Evolutionary conservation across 2,888 invertebrate species (phyloP).

Genomic region (Lithosia quadra): DNA sequence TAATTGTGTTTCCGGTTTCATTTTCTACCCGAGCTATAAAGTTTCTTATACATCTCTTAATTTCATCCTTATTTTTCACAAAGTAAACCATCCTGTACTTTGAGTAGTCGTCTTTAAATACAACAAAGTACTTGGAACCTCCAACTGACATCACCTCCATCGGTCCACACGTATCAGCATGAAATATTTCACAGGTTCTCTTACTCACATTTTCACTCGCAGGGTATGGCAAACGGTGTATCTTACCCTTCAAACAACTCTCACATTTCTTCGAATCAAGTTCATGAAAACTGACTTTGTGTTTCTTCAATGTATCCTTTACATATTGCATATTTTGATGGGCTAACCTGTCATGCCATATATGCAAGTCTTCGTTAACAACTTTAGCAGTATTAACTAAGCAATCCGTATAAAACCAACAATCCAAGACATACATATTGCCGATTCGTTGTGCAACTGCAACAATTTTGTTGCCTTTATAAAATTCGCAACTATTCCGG

Average conservation of each 20-base stretch:
- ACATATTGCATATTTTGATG: slow-evolving; percentile 2
- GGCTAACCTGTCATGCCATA: background rate
- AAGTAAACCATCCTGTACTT: slow-evolving; percentile 14
- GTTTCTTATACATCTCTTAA: slow-evolving; percentile 5
- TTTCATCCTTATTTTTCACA: slow-evolving; percentile 5
- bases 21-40: slow-evolving; percentile 16
- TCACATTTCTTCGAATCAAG: slow-evolving; percentile 32
- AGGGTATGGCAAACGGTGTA: background rate
- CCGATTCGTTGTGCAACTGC: slow-evolving; percentile 19
- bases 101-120: slow-evolving; percentile 27
- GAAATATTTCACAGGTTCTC: slow-evolving; percentile 14
- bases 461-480: background rate
- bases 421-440: slow-evolving; percentile 13
- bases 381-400: too few species aligned
- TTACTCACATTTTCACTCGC: slow-evolving; percentile 6
- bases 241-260: slow-evolving; percentile 1
- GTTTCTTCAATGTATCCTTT: background rate
- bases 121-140: slow-evolving; percentile 26
- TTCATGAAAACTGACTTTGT: slow-evolving; percentile 15
- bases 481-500: too few species aligned
- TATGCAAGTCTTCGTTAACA: too few species aligned
- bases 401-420: too few species aligned
- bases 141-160: slow-evolving; percentile 24
- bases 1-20: slow-evolving; percentile 16
- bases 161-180: slow-evolving; percentile 22